These are phyloP conservation scores for Esperia sulphurella DNA, from an alignment of 2,888 invertebrate genomes.

Conservation along the genomic window DNA sequence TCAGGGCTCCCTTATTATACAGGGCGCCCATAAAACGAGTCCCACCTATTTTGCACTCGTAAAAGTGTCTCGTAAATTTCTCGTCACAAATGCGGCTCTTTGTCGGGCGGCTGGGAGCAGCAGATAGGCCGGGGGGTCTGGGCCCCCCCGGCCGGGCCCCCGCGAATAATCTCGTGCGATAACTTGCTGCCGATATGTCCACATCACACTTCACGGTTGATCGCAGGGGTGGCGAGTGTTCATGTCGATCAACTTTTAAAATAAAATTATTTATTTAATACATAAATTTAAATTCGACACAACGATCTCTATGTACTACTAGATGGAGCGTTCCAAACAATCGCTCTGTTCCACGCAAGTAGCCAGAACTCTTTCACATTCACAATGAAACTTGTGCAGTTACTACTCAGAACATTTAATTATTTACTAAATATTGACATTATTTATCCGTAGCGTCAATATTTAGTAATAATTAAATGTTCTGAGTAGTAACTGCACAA, in stretches of 20 bases:
- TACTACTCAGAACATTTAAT: no score
- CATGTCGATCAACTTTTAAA: slow-evolving; percentile 13
- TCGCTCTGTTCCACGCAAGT: no score
- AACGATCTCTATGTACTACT: no score
- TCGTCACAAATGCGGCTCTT: slow-evolving; percentile 66
- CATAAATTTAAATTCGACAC: no score
- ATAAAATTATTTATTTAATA: background rate
- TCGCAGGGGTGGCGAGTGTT: slow-evolving; percentile 6
- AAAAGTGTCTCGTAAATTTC: slow-evolving; percentile 72
- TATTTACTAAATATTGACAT: no score
- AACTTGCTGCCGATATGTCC: slow-evolving; percentile 36
- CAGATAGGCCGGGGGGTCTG: slow-evolving; percentile 36
- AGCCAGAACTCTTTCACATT: no score
- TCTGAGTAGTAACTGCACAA: no score
- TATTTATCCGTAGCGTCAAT: no score
- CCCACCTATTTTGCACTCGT: slow-evolving; percentile 73
- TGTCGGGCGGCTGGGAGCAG: slow-evolving; percentile 51
- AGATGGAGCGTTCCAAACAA: no score
- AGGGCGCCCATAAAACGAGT: slow-evolving; percentile 60
- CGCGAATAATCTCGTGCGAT: slow-evolving; percentile 7
- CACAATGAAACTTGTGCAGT: no score
- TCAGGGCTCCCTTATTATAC: slow-evolving; percentile 52
- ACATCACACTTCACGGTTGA: slow-evolving; percentile 22
- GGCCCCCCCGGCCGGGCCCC: slow-evolving; percentile 15
- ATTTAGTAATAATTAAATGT: no score